Conservation (phyloP, 2,797 vertebrate species). For the Pseudomugil gertrudae region DNA sequence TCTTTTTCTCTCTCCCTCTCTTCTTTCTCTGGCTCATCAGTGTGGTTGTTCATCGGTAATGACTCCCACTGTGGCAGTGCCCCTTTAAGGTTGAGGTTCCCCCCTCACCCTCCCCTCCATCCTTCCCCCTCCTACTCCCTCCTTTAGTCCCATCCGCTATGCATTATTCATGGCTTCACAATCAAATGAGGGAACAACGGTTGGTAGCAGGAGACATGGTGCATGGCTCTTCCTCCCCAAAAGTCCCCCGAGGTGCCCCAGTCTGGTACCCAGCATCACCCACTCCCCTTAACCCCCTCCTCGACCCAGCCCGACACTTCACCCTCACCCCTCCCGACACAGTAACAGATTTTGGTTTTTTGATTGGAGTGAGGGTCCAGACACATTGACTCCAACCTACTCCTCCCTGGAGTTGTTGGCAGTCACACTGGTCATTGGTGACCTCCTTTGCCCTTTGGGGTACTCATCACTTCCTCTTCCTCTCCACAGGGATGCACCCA, state of each 20-base stretch:
- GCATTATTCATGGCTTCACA: conserved; percentile 87
- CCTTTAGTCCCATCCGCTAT: conserved; percentile 75
- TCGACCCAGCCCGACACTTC: conserved; percentile 51
- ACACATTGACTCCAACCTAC: conserved; percentile 68
- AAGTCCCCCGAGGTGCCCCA: conserved; percentile 84
- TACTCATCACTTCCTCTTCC: conserved; percentile 69
- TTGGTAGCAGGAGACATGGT: conserved; percentile 85
- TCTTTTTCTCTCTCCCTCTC: conserved; percentile 39
- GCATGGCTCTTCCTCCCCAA: conserved; percentile 84
- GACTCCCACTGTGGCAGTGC: conserved; percentile 87
- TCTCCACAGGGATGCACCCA: conserved; percentile 58
- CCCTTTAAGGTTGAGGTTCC: conserved; percentile 84
- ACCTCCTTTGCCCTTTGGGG: conserved; percentile 75
- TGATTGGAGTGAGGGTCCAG: conserved; percentile 58
- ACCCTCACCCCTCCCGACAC: conserved; percentile 58
- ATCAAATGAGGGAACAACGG: conserved; percentile 88
- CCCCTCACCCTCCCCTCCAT: conserved; percentile 27
- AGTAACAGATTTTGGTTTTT: conserved; percentile 61
- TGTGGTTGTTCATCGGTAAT: conserved; percentile 85
- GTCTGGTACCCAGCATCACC: conserved; percentile 82
- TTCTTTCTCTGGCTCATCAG: conserved; percentile 79
- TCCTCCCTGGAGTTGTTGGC: conserved; percentile 73
- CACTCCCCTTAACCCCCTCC: conserved; percentile 57
- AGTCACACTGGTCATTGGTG: conserved; percentile 64
- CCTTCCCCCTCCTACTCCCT: conserved; percentile 49